Evolutionary conservation across 2,888 invertebrate genomes (phyloP).

Genomic region (Pantelozetes paolii): DNA sequence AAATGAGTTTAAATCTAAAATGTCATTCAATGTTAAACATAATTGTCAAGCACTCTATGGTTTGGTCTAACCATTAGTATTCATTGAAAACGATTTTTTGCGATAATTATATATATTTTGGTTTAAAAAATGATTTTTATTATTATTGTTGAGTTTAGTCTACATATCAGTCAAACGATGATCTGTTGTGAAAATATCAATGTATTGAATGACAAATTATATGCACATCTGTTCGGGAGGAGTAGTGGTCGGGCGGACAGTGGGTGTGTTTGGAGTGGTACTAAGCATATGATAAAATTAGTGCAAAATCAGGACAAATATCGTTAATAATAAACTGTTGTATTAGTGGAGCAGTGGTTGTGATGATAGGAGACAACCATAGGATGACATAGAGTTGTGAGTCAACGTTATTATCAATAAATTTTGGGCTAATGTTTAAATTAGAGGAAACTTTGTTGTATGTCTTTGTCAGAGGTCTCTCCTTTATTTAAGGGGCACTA

Average conservation of each 20-base stretch:
- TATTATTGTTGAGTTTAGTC: too few species aligned
- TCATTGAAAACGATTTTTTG: too few species aligned
- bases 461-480: not conserved
- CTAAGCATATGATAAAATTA: not conserved
- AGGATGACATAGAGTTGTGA: not conserved
- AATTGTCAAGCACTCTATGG: too few species aligned
- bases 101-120: too few species aligned
- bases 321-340: constrained; percentile 31
- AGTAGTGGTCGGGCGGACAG: constrained; percentile 35
- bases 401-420: constrained; percentile 13
- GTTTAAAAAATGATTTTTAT: too few species aligned
- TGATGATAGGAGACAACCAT: constrained; percentile 8
- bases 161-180: too few species aligned
- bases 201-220: constrained; percentile 30
- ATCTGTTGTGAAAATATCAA: too few species aligned
- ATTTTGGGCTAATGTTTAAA: constrained; percentile 31
- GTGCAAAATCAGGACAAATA: constrained; percentile 16
- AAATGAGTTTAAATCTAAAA: too few species aligned
- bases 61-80: too few species aligned
- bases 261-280: constrained; percentile 30
- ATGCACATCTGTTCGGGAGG: constrained; percentile 36
- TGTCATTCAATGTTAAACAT: too few species aligned
- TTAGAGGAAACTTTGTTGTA: constrained; percentile 9
- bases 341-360: constrained; percentile 32
- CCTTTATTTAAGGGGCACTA: constrained; percentile 16